These are phyloP conservation scores for Gonocerus acuteangulatus DNA, from an alignment of 2,888 invertebrate genomes.

Conservation along the genomic window DNA sequence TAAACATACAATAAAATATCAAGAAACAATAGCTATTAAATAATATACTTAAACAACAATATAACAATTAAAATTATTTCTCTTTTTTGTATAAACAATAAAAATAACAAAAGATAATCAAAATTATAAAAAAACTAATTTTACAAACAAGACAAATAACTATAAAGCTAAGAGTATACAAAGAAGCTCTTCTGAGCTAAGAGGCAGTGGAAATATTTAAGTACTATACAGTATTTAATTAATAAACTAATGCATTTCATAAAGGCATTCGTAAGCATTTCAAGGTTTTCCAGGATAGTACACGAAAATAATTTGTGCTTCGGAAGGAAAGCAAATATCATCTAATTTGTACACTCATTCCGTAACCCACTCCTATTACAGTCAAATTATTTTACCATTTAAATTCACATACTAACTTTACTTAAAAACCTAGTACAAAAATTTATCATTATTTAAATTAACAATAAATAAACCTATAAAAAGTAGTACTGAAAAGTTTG, in stretches of 20 bases:
- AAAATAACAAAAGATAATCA: neutral
- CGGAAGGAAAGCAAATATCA: conserved; percentile 12
- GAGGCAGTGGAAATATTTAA: conserved; percentile 25
- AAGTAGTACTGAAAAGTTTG: conserved; percentile 23
- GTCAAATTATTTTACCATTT: conserved; percentile 13
- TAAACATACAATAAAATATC: too few relatives aligned
- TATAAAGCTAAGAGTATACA: conserved; percentile 25
- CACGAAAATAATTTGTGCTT: conserved; percentile 23
- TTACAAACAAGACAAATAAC: neutral
- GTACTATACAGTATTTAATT: conserved; percentile 8
- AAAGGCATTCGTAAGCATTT: conserved; percentile 16
- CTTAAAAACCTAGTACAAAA: conserved; percentile 24
- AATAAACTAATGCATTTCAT: neutral
- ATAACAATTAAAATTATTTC: conserved; percentile 3
- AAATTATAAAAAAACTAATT: neutral
- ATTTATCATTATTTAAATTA: conserved; percentile 18
- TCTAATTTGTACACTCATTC: conserved; percentile 24
- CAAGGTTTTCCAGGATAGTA: conserved; percentile 12
- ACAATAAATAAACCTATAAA: conserved; percentile 24
- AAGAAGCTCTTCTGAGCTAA: conserved; percentile 16
- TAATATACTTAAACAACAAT: neutral
- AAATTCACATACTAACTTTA: conserved; percentile 16
- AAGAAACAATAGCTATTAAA: too few relatives aligned
- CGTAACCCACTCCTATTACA: conserved; percentile 19
- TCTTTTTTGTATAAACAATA: conserved; percentile 10